Evolutionary conservation across 37 sponge, comb jelly and placozoan species (phyloP).

Genomic region (Oopsacas minuta): DNA sequence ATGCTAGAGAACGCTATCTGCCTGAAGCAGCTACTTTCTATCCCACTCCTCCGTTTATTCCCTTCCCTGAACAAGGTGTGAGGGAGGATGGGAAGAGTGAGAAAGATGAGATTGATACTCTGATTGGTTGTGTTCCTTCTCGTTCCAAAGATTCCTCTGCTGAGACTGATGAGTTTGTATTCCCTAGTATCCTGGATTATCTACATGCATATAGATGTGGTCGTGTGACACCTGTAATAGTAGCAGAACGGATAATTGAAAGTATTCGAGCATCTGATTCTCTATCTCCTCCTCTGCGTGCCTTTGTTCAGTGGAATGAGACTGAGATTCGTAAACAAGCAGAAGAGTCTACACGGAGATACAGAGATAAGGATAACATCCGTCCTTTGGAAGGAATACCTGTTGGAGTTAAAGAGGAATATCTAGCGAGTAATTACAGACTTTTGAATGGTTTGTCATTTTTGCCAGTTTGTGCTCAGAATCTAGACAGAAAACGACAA

Average conservation of each 20-base stretch:
- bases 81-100: neutral
- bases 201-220: neutral
- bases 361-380: conserved; percentile 49
- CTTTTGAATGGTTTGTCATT: conserved; percentile 32
- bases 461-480: conserved; percentile 16
- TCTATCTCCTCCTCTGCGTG: conserved; percentile 43
- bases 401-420: conserved; percentile 68
- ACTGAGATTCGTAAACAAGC: conserved; percentile 48
- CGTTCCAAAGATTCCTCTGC: neutral
- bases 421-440: conserved; percentile 37
- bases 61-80: neutral
- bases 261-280: conserved; percentile 38
- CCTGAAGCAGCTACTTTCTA: conserved; percentile 49
- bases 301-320: conserved; percentile 35
- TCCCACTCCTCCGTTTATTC: conserved; percentile 16
- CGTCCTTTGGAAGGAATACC: conserved; percentile 75
- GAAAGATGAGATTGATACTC: neutral
- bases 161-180: neutral
- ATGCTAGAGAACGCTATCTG: conserved; percentile 24
- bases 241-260: conserved; percentile 25
- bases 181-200: neutral
- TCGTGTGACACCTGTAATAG: neutral
- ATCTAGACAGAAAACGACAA: neutral
- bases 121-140: neutral
- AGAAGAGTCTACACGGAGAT: conserved; percentile 55